Evolutionary conservation across 2,113 vertebrate genomes (phyloP), one percentile per base, ranked within the genome.

Genomic region (Catharus bicknelli): DNA sequence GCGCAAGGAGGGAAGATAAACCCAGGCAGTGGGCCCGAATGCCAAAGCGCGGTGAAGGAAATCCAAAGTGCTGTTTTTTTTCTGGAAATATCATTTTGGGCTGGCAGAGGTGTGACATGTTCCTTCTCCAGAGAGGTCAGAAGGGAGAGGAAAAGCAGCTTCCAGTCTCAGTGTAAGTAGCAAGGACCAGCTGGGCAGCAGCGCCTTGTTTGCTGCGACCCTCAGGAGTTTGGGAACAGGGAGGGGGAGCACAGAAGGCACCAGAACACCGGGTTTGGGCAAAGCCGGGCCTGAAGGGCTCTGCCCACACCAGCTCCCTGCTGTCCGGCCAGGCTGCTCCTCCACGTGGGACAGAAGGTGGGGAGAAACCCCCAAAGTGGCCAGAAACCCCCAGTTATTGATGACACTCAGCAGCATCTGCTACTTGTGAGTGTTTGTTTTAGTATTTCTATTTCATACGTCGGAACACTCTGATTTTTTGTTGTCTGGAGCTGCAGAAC

Each of bases 321-420:
- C 7, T 16, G 84, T 29, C 45, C 72, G 20, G 87, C 74, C 91
- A 51, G 77, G 38, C 21, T 57, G 79, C 88, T 87, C 73, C 78
- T 94, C 90, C 77, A 48, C 82, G 14, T 34, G 86, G 38, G 21
- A 38, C 27, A 30, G 27, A 7, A 50, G 12, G 15, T 9, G 17
- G 6, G 13, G 26, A 1, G 14, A 36, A 47, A 1, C 17, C 14
- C 59, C 45, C 11, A 61, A 32, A 61, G 11, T 0, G 7, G 76
- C 92, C 94, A 94, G 59, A 96, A 68, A 96, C 85, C 21, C 87
- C 93, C 59, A 69, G 82, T 73, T 90, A 57, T 94, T 97, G 96
- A 97, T 96, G 95, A 96, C 94, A 80, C 94, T 90, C 90, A 55
- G 86, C 95, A 94, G 80, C 93, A 94, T 95, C 97, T 96, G 97